A percentile compares a stretch with the other conserved stretches of the same genome.
These are phyloP conservation scores for Heterochromis multidens DNA, from an alignment of 2,113 vertebrate species.

Conservation along the genomic window DNA sequence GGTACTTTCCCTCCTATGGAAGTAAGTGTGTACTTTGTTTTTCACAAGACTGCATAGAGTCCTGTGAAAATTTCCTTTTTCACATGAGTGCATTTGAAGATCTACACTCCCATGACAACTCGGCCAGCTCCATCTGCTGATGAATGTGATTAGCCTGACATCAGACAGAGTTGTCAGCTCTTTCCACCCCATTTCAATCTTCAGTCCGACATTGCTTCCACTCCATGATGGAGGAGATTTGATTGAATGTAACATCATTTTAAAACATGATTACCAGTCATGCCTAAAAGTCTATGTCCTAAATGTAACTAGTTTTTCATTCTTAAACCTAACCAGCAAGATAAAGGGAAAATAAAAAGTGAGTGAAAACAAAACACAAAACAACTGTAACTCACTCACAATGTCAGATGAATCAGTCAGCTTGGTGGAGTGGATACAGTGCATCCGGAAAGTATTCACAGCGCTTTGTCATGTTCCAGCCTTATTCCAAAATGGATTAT, in stretches of 20 bases:
- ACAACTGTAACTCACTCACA: background rate
- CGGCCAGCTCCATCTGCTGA: too few relatives aligned
- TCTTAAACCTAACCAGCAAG: background rate
- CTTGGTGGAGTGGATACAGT: background rate
- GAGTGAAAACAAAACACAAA: background rate
- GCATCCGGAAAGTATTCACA: too few relatives aligned
- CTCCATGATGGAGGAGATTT: background rate
- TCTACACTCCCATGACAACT: too few relatives aligned
- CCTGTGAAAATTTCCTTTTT: background rate
- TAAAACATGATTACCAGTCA: background rate
- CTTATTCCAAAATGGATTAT: too few relatives aligned
- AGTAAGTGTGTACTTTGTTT: background rate
- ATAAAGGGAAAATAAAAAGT: background rate
- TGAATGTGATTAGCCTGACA: background rate
- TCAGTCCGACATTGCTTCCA: background rate
- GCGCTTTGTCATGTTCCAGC: too few relatives aligned
- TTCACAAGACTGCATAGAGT: background rate
- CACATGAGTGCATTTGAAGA: too few relatives aligned
- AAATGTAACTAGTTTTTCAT: background rate
- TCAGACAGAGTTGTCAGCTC: background rate
- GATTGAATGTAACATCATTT: background rate
- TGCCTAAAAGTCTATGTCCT: background rate
- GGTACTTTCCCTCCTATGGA: background rate
- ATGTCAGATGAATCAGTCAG: background rate
- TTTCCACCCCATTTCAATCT: background rate